A percentile compares a stretch with the other conserved stretches of the same genome.
These are phyloP conservation scores for Stomatorhinus walkeri DNA, from an alignment of 2,797 vertebrate species.

Conservation along the genomic window DNA sequence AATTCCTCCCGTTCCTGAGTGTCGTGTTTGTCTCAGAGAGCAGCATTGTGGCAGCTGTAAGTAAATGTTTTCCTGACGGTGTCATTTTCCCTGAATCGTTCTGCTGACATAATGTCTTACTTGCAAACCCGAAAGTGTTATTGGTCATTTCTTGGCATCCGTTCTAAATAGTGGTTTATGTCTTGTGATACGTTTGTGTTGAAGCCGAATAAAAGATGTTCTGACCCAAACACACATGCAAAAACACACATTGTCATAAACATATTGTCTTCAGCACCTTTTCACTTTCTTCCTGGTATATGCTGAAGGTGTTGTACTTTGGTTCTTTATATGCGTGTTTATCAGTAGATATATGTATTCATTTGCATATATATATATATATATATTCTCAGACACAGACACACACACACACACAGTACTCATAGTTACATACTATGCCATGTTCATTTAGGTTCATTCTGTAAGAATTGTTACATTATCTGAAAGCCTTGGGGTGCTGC, in stretches of 20 bases:
- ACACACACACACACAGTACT: background rate
- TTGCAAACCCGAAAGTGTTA: background rate
- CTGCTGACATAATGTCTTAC: background rate
- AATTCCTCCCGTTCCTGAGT: slow-evolving; percentile 92
- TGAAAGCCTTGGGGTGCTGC: background rate
- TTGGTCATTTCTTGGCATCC: background rate
- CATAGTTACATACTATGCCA: background rate
- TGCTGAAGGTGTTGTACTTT: background rate
- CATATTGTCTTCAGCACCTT: background rate
- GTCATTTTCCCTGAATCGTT: background rate
- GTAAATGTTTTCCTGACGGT: slow-evolving; percentile 35
- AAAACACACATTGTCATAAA: background rate
- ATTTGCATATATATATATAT: background rate
- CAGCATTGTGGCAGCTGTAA: slow-evolving; percentile 92
- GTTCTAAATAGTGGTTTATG: background rate
- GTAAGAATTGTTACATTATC: background rate
- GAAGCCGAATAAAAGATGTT: background rate
- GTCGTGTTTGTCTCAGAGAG: slow-evolving; percentile 94
- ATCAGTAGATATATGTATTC: background rate
- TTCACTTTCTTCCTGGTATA: background rate
- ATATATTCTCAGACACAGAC: too few species aligned
- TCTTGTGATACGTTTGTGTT: background rate
- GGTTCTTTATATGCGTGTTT: background rate
- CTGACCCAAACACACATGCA: background rate
- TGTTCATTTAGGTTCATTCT: background rate